These are phyloP conservation scores for Actenoides lindsayi DNA, from an alignment of 2,113 vertebrate species.

Conservation along the genomic window DNA sequence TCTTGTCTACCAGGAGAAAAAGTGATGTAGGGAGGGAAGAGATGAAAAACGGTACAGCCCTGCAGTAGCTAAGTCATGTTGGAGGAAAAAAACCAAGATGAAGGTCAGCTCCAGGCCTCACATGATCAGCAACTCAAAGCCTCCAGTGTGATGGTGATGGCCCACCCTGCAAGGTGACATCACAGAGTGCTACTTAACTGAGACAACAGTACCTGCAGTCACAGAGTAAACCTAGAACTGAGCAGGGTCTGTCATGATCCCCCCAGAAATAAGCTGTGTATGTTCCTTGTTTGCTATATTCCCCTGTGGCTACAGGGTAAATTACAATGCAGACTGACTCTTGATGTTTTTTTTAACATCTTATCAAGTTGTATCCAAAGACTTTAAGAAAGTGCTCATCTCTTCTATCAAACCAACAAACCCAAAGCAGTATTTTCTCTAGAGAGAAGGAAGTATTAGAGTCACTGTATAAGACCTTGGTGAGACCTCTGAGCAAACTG, in stretches of 20 bases:
- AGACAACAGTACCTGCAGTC: neutral
- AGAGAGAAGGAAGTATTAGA: neutral
- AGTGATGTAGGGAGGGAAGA: neutral
- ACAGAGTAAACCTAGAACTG: neutral
- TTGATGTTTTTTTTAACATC: neutral
- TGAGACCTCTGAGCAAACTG: neutral
- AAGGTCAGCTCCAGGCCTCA: neutral
- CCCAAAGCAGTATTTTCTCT: neutral
- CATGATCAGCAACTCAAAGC: neutral
- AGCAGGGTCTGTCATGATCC: neutral
- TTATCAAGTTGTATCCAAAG: neutral
- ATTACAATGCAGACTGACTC: neutral
- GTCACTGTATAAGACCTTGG: neutral
- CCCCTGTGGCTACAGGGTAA: neutral
- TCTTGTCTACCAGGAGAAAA: neutral
- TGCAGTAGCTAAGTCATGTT: neutral
- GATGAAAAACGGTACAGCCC: neutral
- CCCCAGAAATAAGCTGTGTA: neutral
- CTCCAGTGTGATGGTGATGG: neutral
- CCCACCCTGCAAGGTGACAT: neutral
- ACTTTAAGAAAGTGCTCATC: neutral
- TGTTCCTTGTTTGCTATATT: neutral
- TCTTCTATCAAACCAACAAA: neutral
- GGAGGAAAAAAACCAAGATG: neutral
- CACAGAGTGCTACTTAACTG: neutral